Evolutionary conservation across 2,797 vertebrate species (phyloP).

Genomic region (Myotis pilosus): DNA sequence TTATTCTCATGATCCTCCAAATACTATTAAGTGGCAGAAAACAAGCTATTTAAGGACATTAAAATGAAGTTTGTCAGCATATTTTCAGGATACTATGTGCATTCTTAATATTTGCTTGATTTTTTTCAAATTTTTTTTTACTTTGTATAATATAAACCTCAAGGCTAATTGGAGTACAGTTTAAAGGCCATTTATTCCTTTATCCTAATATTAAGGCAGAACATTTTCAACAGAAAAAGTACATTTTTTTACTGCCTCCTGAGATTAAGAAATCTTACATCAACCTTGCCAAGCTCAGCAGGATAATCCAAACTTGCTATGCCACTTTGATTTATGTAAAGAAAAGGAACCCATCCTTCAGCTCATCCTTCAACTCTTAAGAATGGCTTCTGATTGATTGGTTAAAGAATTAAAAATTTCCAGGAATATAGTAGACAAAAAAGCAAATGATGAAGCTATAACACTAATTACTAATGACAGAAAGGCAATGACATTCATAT

Average conservation of each 20-base stretch:
- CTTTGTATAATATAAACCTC: neutral
- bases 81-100: neutral
- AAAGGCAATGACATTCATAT: neutral
- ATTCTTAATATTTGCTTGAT: neutral
- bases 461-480: neutral
- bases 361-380: conserved; percentile 13
- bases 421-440: neutral
- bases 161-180: neutral
- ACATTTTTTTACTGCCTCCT: neutral
- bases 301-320: conserved; percentile 21
- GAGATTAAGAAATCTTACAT: conserved; percentile 33
- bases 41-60: neutral
- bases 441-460: neutral
- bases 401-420: conserved; percentile 46
- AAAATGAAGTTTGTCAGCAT: conserved; percentile 4
- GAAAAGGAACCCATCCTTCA: neutral
- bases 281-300: neutral
- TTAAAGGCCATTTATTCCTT: neutral
- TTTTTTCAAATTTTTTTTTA: neutral
- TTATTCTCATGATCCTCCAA: neutral
- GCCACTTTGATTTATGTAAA: conserved; percentile 1
- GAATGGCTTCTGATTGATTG: conserved; percentile 36
- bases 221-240: neutral
- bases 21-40: neutral
- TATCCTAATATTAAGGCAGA: neutral